Conservation (phyloP, 1,140 invertebrate species). For the Oryctes rhinoceros region DNA sequence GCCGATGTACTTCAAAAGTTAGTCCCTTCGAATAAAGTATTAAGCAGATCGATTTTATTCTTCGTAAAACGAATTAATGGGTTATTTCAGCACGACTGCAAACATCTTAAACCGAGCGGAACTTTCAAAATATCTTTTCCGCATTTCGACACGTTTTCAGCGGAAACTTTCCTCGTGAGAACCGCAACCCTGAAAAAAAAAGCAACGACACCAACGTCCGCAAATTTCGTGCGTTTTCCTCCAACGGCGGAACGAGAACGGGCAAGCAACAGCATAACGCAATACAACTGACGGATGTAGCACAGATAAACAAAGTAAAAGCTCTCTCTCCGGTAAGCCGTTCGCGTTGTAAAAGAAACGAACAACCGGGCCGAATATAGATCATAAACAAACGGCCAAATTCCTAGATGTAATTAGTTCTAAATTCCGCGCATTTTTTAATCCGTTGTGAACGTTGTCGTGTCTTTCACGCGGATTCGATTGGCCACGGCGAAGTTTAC, state of each 20-base stretch:
- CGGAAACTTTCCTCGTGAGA: not conserved
- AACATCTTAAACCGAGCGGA: no score
- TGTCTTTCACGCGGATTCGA: not conserved
- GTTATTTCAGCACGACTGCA: no score
- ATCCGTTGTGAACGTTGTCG: not conserved
- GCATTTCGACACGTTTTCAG: not conserved
- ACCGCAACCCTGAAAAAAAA: not conserved
- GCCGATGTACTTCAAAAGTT: no score
- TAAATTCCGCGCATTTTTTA: conserved; percentile 34
- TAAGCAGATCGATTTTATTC: no score
- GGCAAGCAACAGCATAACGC: not conserved
- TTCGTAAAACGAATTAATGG: no score
- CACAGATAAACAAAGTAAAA: conserved; percentile 31
- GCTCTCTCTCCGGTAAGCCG: conserved; percentile 7
- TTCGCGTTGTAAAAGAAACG: conserved; percentile 3
- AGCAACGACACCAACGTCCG: not conserved
- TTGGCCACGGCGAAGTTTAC: not conserved
- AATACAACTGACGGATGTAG: conserved; percentile 22
- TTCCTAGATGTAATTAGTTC: conserved; percentile 35
- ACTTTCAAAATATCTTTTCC: no score
- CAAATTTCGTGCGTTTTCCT: not conserved
- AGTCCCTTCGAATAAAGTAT: no score
- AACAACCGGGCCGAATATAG: conserved; percentile 14
- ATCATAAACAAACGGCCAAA: conserved; percentile 38
- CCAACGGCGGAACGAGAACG: not conserved